Evolutionary conservation across 2,113 vertebrate genomes (phyloP).

Genomic region (Lagopus muta): DNA sequence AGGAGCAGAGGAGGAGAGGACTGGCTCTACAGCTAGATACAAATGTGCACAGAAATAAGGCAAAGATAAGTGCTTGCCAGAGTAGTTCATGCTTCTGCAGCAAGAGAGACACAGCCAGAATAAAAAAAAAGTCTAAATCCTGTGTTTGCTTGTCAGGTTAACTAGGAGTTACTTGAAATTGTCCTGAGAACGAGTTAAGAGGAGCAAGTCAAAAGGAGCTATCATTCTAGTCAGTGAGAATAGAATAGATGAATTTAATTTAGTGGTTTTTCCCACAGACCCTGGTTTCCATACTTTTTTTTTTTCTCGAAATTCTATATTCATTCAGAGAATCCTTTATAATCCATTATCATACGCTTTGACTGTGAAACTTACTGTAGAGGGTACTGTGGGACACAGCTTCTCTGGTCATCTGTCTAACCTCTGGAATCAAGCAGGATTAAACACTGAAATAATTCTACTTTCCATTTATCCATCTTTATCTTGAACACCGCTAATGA

Average conservation of each 20-base stretch:
- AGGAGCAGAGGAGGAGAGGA: neutral
- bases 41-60: neutral
- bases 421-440: neutral
- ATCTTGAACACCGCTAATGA: neutral
- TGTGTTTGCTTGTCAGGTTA: neutral
- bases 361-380: neutral
- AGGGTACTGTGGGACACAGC: neutral
- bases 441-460: constrained; percentile 4
- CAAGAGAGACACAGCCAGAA: neutral
- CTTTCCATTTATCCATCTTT: neutral
- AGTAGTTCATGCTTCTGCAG: neutral
- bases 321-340: neutral
- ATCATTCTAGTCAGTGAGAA: neutral
- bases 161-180: neutral
- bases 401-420: neutral
- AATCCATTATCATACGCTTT: neutral
- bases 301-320: neutral
- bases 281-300: neutral
- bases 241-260: neutral
- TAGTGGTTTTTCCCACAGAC: neutral
- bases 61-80: neutral
- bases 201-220: neutral
- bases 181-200: neutral
- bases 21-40: neutral
- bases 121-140: neutral